These are phyloP conservation scores for Theodoxus fluviatilis DNA, from an alignment of 2,888 invertebrate species.

Conservation along the genomic window DNA sequence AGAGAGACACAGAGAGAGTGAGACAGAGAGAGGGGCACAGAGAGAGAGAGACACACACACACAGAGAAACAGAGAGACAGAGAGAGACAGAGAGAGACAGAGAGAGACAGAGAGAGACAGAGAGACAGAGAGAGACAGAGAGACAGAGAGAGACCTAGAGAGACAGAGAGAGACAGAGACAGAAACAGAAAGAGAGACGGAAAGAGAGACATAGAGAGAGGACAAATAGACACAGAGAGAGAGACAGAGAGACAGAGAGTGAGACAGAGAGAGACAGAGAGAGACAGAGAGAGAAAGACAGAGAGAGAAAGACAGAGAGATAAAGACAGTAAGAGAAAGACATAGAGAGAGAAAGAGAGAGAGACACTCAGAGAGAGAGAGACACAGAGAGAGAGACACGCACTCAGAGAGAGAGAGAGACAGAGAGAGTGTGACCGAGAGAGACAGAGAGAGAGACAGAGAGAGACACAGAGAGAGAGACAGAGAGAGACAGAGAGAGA, in stretches of 20 bases:
- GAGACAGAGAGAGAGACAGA: background rate
- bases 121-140: background rate
- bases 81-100: too few relatives aligned
- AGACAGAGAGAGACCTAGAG: background rate
- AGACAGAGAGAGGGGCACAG: too few relatives aligned
- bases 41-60: too few relatives aligned
- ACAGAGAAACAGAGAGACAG: too few relatives aligned
- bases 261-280: background rate
- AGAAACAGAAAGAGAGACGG: background rate
- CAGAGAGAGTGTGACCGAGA: background rate
- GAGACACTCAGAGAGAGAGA: constrained; percentile 1
- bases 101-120: background rate
- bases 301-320: background rate
- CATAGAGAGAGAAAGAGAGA: background rate
- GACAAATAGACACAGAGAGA: background rate
- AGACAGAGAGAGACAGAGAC: background rate
- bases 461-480: background rate
- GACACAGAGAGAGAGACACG: background rate
- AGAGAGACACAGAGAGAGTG: too few relatives aligned
- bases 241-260: background rate
- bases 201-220: background rate
- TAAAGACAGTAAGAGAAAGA: background rate
- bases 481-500: background rate
- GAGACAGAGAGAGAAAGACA: background rate
- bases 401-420: background rate